Evolutionary conservation across 2,888 invertebrate species (phyloP), one percentile per base, ranked within the genome.

Genomic region (Heteromyza rotundicornis): DNA sequence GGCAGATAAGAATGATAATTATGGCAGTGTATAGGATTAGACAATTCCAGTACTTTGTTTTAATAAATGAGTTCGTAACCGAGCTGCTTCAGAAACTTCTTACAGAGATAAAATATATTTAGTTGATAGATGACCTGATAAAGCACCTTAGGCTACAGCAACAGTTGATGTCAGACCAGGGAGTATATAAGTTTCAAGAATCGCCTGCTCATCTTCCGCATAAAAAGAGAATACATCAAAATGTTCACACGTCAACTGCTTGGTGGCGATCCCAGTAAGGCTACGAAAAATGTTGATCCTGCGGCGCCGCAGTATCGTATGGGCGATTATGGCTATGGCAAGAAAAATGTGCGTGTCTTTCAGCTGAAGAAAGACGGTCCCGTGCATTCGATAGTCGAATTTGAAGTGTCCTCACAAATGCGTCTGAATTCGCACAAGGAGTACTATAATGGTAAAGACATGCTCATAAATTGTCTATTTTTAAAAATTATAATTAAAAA

Each of bases 321-420:
- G 19, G 68, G 64, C 50, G 68, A 71, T 58, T 69, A 64, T 51
- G 63, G 71, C 0, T 71, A 69, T 55, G 71, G 70, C 19, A 71
- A 70, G 49, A 55, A 66, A 47, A 55, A 52, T 1, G 68, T 69
- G 0, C 55, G 64, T 7, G 66, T 71, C 10, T 67, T 71, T 62
- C 64, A 70, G 2, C 47, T 69, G 14, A 62, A 63, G 16, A 70
- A 69, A 32, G 62, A 65, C 49, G 68, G 69, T 0, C 36, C 71
- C 10, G 40, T 62, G 1, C 71, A 71, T 24, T 49, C 50, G 0
- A 58, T 71, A 14, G 63, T 27, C 47, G 71, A 71, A 19, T 71
- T 60, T 20, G 27, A 36, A 23, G 70, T 71, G 0, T 58, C 57
- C 1, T 64, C 69, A 0, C 68, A 68, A 27, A 59, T 70, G 67